phyloP scores from a whole-genome alignment of 2,797 vertebrate genomes.

The Girardinus metallicus region DNA sequence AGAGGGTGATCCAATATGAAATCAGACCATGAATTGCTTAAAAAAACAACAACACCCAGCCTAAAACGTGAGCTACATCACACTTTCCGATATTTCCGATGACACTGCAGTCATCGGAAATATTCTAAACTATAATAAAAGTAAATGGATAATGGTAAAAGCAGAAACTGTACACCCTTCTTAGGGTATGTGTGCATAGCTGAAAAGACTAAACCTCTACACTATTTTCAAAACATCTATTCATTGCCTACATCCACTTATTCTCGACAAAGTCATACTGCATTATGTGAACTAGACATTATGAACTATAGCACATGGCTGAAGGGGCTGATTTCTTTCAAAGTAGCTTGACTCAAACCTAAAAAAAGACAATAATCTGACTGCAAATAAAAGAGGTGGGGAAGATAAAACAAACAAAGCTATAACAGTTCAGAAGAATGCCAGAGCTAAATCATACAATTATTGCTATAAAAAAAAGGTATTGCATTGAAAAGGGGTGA shows the following conservation, averaged over 20 bases:
- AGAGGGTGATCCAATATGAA: not conserved
- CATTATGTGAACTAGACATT: not conserved
- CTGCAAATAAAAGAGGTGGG: not conserved
- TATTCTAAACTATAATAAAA: not conserved
- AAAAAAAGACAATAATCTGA: not conserved
- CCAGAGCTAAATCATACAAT: not conserved
- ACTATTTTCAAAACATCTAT: not conserved
- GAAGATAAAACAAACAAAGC: not conserved
- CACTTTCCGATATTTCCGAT: too few relatives aligned
- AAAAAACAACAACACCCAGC: not conserved
- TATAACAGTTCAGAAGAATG: not conserved
- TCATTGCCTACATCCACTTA: not conserved
- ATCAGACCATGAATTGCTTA: not conserved
- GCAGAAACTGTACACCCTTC: not conserved
- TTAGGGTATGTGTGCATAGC: not conserved
- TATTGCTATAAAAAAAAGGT: not conserved
- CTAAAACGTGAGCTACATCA: not conserved
- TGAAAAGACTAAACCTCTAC: not conserved
- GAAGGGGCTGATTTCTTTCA: not conserved
- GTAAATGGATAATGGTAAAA: not conserved
- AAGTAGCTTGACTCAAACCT: not conserved
- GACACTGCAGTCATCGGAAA: not conserved
- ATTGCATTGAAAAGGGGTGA: not conserved
- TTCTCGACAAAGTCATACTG: not conserved
- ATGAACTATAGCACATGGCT: not conserved